These are phyloP conservation scores for Microtus pennsylvanicus DNA, from an alignment of 2,113 vertebrate genomes.

Conservation along the genomic window DNA sequence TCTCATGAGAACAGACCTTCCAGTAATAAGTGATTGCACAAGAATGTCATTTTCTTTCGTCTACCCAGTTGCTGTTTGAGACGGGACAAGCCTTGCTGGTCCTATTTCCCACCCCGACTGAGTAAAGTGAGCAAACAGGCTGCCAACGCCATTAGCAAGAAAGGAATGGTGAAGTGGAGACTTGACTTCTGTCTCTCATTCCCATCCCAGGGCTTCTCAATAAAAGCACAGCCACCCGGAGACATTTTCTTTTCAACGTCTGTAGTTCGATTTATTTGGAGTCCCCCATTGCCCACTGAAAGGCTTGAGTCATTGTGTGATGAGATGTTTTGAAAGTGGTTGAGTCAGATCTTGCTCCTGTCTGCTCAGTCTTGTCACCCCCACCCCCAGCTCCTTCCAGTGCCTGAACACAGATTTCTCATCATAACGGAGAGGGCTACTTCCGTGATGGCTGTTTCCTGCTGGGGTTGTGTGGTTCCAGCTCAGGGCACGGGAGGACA, in stretches of 20 bases:
- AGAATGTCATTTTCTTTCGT: background rate
- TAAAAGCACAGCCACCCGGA: background rate
- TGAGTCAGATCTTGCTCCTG: background rate
- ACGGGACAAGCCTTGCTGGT: background rate
- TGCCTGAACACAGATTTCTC: background rate
- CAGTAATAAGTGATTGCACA: background rate
- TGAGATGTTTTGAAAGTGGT: background rate
- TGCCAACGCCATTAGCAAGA: background rate
- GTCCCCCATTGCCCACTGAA: background rate
- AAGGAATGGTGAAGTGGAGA: background rate
- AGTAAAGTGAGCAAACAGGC: background rate
- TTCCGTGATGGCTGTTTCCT: background rate
- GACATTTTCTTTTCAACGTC: background rate
- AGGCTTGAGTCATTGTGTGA: background rate
- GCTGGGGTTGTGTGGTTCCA: background rate
- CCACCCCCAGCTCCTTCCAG: background rate
- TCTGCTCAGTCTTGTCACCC: background rate
- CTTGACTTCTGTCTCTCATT: background rate
- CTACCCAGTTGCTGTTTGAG: background rate
- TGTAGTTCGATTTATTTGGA: background rate
- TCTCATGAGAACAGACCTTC: background rate
- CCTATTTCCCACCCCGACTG: background rate
- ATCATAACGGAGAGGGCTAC: background rate
- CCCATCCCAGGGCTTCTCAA: background rate
- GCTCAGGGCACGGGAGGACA: background rate